These are phyloP conservation scores for Nymphalis io DNA, from an alignment of 1,140 invertebrate species.

Conservation along the genomic window DNA sequence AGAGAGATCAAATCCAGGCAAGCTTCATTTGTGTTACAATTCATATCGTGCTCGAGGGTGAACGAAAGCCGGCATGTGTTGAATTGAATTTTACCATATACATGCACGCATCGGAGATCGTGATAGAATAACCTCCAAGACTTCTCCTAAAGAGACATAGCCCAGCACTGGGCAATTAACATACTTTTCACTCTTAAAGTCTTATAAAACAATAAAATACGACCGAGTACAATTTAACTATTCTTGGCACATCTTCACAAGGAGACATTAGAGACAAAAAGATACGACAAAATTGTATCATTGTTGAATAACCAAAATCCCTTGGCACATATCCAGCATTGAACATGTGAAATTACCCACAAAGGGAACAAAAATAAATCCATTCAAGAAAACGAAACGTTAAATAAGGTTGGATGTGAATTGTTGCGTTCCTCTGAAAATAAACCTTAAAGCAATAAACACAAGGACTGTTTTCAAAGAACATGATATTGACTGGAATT, in stretches of 20 bases:
- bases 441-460: slow-evolving; percentile 18
- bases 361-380: slow-evolving; percentile 67
- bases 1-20: no score
- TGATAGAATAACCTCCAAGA: no score
- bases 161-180: no score
- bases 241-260: slow-evolving; percentile 3
- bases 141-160: no score
- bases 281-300: slow-evolving; percentile 45
- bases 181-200: no score
- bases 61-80: no score
- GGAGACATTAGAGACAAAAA: slow-evolving; percentile 28
- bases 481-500: slow-evolving; percentile 11
- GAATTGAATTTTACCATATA: no score
- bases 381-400: slow-evolving; percentile 62
- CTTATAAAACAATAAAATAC: not conserved
- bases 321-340: slow-evolving; percentile 59
- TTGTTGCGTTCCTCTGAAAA: slow-evolving; percentile 15
- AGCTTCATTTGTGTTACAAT: no score
- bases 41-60: no score
- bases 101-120: no score
- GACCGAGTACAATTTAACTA: not conserved
- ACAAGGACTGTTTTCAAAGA: slow-evolving; percentile 16
- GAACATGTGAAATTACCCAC: slow-evolving; percentile 58
- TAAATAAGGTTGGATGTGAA: slow-evolving; percentile 44
- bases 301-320: slow-evolving; percentile 53